Conservation (phyloP, 2,113 vertebrate species). For the Paedocypris sp. region DNA sequence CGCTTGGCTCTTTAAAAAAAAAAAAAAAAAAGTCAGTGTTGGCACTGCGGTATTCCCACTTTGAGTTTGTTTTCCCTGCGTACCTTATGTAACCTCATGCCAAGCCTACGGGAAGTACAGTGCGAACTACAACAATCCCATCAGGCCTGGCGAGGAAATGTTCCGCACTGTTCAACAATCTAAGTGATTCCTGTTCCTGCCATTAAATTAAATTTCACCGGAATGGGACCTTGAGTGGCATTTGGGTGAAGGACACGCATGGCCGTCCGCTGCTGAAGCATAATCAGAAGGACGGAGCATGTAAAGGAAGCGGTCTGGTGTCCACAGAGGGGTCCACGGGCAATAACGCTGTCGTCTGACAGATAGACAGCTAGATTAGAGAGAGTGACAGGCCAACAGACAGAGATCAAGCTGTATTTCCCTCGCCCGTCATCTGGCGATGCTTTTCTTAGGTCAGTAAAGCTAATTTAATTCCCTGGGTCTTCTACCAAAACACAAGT, state of each 20-base stretch:
- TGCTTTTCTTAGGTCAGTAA: slow-evolving; percentile 56
- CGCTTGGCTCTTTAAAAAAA: slow-evolving; percentile 21
- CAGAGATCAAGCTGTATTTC: slow-evolving; percentile 63
- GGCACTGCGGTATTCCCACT: slow-evolving; percentile 20
- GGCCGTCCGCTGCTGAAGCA: background rate
- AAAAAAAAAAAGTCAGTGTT: slow-evolving; percentile 14
- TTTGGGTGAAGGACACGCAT: background rate
- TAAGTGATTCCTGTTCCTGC: background rate
- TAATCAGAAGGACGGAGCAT: slow-evolving; percentile 8
- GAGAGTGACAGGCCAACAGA: slow-evolving; percentile 62
- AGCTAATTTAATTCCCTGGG: slow-evolving; percentile 66
- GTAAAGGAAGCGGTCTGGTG: slow-evolving; percentile 25
- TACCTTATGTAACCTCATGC: slow-evolving; percentile 17
- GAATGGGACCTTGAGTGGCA: background rate
- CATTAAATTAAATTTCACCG: slow-evolving; percentile 13
- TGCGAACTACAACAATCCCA: slow-evolving; percentile 4
- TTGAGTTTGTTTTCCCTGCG: slow-evolving; percentile 18
- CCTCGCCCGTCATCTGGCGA: slow-evolving; percentile 54
- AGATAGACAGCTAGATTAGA: slow-evolving; percentile 68
- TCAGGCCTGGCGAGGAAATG: slow-evolving; percentile 9
- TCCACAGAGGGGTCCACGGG: slow-evolving; percentile 55
- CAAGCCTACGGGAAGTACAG: background rate
- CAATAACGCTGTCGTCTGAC: slow-evolving; percentile 52
- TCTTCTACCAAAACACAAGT: slow-evolving; percentile 53
- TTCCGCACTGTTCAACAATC: background rate